These are phyloP conservation scores for Rallus crepitans DNA, from an alignment of 2,797 vertebrate species.

Conservation along the genomic window DNA sequence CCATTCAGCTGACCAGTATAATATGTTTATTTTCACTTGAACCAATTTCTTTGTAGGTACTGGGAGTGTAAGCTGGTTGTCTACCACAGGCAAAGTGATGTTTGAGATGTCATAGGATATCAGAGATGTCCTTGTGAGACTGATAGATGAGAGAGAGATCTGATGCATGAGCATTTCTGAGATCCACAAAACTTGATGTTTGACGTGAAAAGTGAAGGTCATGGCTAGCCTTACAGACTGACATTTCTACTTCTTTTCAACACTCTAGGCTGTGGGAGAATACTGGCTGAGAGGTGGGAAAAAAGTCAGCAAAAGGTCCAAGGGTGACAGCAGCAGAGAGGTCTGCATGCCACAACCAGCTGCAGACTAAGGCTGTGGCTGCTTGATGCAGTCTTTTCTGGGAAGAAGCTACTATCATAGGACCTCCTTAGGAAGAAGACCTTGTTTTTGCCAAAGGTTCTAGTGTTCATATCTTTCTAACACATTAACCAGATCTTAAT, in stretches of 20 bases:
- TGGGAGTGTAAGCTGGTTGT: background rate
- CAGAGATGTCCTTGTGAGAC: background rate
- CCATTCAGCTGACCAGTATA: background rate
- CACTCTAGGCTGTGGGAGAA: background rate
- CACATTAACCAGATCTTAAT: background rate
- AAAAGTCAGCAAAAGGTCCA: background rate
- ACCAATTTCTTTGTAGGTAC: background rate
- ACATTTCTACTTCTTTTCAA: background rate
- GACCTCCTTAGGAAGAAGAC: background rate
- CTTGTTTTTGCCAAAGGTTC: background rate
- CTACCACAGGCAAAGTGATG: background rate
- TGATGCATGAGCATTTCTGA: background rate
- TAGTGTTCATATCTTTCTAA: background rate
- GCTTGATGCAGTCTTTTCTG: background rate
- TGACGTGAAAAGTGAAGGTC: background rate
- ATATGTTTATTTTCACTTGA: background rate
- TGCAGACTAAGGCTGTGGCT: background rate
- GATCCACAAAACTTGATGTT: background rate
- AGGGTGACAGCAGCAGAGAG: background rate
- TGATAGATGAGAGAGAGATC: background rate
- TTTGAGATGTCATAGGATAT: background rate
- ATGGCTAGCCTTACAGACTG: fast-evolving
- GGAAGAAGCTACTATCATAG: background rate
- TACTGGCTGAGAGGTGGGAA: background rate
- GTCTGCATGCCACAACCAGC: background rate